These are phyloP conservation scores for Odiellus spinosus DNA, from an alignment of 2,888 invertebrate species.

Conservation along the genomic window DNA sequence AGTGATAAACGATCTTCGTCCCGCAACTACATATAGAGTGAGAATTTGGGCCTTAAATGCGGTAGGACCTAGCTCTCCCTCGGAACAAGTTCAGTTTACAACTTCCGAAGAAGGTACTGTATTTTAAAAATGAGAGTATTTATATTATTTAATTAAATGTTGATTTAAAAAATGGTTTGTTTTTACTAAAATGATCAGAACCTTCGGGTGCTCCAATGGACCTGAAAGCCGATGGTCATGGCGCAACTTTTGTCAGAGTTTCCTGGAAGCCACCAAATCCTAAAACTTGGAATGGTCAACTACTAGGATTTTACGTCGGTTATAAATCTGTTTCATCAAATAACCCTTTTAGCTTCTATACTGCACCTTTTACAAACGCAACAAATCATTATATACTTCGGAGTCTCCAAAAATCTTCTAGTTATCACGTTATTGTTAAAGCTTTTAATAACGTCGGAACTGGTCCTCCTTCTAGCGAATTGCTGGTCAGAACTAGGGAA, in stretches of 20 bases:
- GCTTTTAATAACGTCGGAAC: conserved; percentile 29
- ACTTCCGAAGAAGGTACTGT: conserved; percentile 75
- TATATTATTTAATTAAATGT: no score
- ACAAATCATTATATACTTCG: conserved; percentile 18
- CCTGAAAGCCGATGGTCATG: conserved; percentile 11
- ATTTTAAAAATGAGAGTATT: conserved; percentile 31
- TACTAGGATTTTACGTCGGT: conserved; percentile 28
- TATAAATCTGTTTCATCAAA: conserved; percentile 25
- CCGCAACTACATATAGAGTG: conserved; percentile 64
- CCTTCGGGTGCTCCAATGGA: conserved; percentile 13
- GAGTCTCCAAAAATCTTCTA: conserved; percentile 28
- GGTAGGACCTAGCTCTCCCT: conserved; percentile 60
- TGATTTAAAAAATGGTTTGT: no score
- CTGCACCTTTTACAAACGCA: conserved; percentile 10
- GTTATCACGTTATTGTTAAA: conserved; percentile 28
- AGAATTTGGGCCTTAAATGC: conserved; percentile 67
- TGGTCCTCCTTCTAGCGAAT: conserved; percentile 28
- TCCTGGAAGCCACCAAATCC: conserved; percentile 25
- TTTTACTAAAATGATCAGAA: conserved; percentile 5
- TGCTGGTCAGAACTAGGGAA: conserved; percentile 28
- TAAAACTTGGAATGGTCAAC: conserved; percentile 27
- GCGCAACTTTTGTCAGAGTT: conserved; percentile 12
- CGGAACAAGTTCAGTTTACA: conserved; percentile 55
- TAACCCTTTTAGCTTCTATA: conserved; percentile 25
- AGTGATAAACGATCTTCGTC: conserved; percentile 26